Evolutionary conservation across 2,797 vertebrate genomes (phyloP).

Genomic region (Typhlichthys eigenmanni): DNA sequence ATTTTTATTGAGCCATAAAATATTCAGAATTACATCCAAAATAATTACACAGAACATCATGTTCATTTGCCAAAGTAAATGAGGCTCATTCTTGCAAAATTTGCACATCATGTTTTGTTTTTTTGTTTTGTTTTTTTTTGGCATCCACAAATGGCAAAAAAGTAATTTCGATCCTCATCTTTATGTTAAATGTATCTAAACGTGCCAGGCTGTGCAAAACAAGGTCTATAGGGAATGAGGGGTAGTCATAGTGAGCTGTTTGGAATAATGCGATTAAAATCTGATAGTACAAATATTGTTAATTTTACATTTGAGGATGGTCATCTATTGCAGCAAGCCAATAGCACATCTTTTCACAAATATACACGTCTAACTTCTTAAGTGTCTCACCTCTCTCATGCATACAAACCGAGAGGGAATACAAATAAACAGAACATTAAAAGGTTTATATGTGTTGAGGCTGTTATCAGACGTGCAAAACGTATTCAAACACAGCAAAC

Average conservation of each 20-base stretch:
- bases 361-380: constrained; percentile 53
- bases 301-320: no score
- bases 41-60: constrained; percentile 59
- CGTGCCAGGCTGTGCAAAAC: constrained; percentile 65
- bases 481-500: constrained; percentile 74
- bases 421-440: constrained; percentile 37
- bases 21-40: constrained; percentile 58
- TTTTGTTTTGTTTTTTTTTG: constrained; percentile 49
- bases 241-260: constrained; percentile 46
- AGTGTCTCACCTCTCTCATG: constrained; percentile 37
- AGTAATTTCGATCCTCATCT: constrained; percentile 61
- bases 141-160: constrained; percentile 63
- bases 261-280: constrained; percentile 53
- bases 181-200: constrained; percentile 48
- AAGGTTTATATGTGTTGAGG: constrained; percentile 67
- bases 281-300: constrained; percentile 41
- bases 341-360: constrained; percentile 3
- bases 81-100: constrained; percentile 64
- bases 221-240: constrained; percentile 49
- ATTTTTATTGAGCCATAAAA: constrained; percentile 58
- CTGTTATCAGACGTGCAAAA: constrained; percentile 67
- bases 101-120: constrained; percentile 71
- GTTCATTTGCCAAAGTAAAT: constrained; percentile 65
- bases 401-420: constrained; percentile 36
- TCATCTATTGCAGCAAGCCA: no score